Conservation (phyloP, 1,140 invertebrate species). For the Magallana gigas region DNA sequence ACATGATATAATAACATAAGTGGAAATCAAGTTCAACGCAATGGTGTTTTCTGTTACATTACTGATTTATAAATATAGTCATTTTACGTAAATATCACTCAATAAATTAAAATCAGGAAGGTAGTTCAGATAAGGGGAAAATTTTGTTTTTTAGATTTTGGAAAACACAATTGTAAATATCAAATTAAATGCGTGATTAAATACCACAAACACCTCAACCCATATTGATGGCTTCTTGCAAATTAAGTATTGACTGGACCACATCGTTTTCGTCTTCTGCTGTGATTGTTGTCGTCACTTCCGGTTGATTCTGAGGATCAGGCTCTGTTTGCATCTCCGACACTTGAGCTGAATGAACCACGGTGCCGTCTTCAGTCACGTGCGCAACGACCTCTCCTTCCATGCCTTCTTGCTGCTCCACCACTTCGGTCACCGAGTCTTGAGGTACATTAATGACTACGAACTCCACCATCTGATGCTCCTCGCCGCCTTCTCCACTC, state of each 20-base stretch:
- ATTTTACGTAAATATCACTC: too few species aligned
- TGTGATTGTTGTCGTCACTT: neutral
- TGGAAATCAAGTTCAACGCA: too few species aligned
- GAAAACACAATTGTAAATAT: too few species aligned
- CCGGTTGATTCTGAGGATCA: neutral
- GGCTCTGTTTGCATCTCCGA: neutral
- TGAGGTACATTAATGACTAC: slow-evolving; percentile 32
- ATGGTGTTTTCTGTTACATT: too few species aligned
- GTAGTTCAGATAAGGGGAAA: too few species aligned
- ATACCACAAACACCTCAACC: neutral
- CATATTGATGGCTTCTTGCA: slow-evolving; percentile 38
- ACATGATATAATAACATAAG: too few species aligned
- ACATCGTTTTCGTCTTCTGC: slow-evolving; percentile 42
- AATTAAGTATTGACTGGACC: slow-evolving; percentile 39
- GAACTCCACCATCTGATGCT: slow-evolving; percentile 39
- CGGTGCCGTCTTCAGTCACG: neutral
- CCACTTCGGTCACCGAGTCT: neutral
- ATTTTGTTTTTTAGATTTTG: too few species aligned
- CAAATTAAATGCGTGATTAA: too few species aligned
- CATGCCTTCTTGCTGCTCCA: neutral
- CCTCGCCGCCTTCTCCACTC: neutral
- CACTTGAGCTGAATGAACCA: neutral
- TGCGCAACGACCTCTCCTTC: neutral
- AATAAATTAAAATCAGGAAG: too few species aligned
- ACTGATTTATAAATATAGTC: too few species aligned